phyloP scores from a whole-genome alignment of 2,888 invertebrate species.

The Cybosia mesomella region DNA sequence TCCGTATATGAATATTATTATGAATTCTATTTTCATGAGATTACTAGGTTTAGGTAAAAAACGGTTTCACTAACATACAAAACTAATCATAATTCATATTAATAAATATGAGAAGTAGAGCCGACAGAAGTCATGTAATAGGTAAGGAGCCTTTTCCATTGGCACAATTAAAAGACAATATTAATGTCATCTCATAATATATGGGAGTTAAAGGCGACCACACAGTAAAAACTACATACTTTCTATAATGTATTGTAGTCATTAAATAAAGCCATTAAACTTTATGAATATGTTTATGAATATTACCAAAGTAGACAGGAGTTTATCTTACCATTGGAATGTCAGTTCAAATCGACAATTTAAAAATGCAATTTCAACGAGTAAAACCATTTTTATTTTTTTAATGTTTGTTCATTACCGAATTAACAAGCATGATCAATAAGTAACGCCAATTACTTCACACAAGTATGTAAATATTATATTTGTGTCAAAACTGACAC shows the following conservation, averaged over 20 bases:
- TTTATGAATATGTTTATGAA: neutral
- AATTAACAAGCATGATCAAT: slow-evolving; percentile 9
- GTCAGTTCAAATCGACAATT: neutral
- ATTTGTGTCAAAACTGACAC: slow-evolving; percentile 52
- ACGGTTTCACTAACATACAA: no score
- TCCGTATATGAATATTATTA: neutral
- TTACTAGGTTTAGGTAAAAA: no score
- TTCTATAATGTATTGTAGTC: neutral
- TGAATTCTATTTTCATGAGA: neutral
- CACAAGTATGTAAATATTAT: slow-evolving; percentile 18
- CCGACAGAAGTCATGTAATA: no score
- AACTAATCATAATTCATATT: no score
- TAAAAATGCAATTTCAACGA: neutral
- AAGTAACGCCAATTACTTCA: slow-evolving; percentile 26
- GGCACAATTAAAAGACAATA: neutral
- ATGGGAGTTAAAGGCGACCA: neutral
- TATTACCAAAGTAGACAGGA: neutral
- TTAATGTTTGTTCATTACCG: neutral
- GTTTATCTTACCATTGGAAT: neutral
- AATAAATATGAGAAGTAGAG: no score
- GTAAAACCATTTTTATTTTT: neutral
- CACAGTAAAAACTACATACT: neutral
- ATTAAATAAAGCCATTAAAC: neutral
- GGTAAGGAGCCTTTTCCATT: neutral
- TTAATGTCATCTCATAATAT: neutral